Evolutionary conservation across 2,113 vertebrate species (phyloP).

Genomic region (Etia nguti): DNA sequence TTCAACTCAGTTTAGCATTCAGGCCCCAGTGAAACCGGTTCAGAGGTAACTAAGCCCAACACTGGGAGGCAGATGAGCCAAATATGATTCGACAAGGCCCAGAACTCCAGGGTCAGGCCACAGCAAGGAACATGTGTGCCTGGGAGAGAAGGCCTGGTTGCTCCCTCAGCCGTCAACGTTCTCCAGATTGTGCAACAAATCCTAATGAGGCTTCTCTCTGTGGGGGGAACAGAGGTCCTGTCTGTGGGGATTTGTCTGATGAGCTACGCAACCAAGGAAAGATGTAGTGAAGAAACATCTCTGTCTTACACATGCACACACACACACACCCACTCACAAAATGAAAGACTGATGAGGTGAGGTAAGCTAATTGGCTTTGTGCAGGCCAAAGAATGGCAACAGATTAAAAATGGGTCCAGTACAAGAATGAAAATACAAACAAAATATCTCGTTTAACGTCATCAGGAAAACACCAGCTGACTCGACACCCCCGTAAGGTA

Average conservation of each 20-base stretch:
- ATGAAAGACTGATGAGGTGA: background rate
- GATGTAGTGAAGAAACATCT: slow-evolving; percentile 14
- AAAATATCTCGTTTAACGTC: background rate
- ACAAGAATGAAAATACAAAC: background rate
- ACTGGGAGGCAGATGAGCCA: slow-evolving; percentile 38
- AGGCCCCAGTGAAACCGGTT: slow-evolving; percentile 2
- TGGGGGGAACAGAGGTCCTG: slow-evolving; percentile 11
- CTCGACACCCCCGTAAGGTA: background rate
- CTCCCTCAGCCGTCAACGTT: slow-evolving; percentile 25
- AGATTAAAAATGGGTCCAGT: background rate
- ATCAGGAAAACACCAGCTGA: background rate
- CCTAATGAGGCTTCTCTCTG: slow-evolving; percentile 61
- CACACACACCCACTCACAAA: background rate
- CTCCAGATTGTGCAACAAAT: slow-evolving; percentile 51
- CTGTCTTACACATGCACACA: background rate
- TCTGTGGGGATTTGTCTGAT: slow-evolving; percentile 32
- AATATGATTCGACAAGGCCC: slow-evolving; percentile 55
- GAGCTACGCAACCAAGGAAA: slow-evolving; percentile 22
- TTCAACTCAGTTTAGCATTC: background rate
- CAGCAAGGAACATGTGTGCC: slow-evolving; percentile 48
- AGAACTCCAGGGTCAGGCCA: slow-evolving; percentile 39
- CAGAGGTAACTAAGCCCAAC: slow-evolving; percentile 26
- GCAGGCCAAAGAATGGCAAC: background rate
- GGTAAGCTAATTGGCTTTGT: background rate
- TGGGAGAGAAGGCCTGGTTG: background rate